These are phyloP conservation scores for Megathymus violae DNA, from an alignment of 1,140 invertebrate genomes.

Conservation along the genomic window DNA sequence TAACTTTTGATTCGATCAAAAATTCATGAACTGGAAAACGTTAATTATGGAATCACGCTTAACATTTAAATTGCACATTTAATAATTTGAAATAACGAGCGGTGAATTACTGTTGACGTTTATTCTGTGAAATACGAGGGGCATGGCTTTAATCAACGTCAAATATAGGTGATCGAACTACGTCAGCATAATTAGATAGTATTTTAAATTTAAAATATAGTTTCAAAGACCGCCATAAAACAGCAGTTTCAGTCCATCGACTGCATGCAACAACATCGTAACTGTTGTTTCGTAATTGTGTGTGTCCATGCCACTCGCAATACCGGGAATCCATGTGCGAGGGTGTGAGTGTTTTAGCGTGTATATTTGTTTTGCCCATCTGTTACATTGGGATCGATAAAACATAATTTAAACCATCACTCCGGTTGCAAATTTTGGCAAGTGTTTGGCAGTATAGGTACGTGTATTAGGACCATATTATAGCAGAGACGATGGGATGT, in stretches of 20 bases:
- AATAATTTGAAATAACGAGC: constrained; percentile 30
- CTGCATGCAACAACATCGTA: no score
- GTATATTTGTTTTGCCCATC: background rate
- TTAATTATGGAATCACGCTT: constrained; percentile 33
- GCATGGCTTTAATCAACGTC: no score
- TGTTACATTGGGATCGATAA: background rate
- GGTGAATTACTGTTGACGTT: background rate
- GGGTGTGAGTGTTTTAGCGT: no score
- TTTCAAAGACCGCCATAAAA: no score
- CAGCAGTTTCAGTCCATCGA: no score
- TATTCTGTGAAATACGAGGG: no score
- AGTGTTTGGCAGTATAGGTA: background rate
- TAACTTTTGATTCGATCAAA: constrained; percentile 33
- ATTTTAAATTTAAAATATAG: no score
- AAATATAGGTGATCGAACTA: no score
- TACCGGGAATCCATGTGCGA: no score
- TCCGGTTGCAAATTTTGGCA: background rate
- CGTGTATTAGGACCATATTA: background rate
- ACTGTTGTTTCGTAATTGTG: no score
- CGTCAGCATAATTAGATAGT: no score
- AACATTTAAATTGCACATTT: constrained; percentile 29
- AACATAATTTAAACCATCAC: background rate
- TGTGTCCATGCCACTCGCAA: no score
- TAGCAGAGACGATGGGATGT: background rate
- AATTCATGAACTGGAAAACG: constrained; percentile 25